Conservation (phyloP, 2,888 invertebrate genomes). For the Terebella lapidaria region DNA sequence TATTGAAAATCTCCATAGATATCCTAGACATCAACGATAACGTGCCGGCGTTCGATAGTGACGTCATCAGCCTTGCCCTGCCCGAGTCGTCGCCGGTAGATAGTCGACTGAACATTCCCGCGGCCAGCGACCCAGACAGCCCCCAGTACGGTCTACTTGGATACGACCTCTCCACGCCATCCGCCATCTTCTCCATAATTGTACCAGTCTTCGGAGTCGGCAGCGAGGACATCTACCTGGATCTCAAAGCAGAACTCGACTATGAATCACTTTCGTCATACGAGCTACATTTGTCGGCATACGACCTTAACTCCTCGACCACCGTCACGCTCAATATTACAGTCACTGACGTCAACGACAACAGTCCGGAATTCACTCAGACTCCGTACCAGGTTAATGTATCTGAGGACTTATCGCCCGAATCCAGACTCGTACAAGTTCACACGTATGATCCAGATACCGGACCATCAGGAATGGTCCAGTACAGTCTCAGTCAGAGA, state of each 20-base stretch:
- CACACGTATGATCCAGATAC: slow-evolving; percentile 78
- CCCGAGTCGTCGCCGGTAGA: neutral
- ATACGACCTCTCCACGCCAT: neutral
- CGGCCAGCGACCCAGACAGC: slow-evolving; percentile 3
- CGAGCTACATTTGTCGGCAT: neutral
- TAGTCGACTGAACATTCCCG: neutral
- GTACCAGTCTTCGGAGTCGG: neutral
- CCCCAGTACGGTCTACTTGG: neutral
- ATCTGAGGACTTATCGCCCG: slow-evolving; percentile 64
- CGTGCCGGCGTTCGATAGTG: neutral
- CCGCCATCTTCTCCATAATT: neutral
- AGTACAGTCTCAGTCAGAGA: slow-evolving; percentile 63
- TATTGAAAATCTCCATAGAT: neutral
- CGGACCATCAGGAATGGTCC: slow-evolving; percentile 71
- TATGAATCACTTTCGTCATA: slow-evolving; percentile 1
- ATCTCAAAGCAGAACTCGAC: neutral
- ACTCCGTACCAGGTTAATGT: slow-evolving; percentile 71
- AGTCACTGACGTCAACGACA: slow-evolving; percentile 10
- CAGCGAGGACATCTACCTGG: neutral
- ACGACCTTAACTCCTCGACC: slow-evolving; percentile 3
- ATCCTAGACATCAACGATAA: slow-evolving; percentile 7
- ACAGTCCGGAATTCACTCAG: slow-evolving; percentile 3
- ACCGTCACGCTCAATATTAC: neutral
- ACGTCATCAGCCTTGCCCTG: neutral
- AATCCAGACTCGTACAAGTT: slow-evolving; percentile 68